Base-by-base conservation (phyloP, 2,113 vertebrate genomes). In the Falco punctatus region DNA sequence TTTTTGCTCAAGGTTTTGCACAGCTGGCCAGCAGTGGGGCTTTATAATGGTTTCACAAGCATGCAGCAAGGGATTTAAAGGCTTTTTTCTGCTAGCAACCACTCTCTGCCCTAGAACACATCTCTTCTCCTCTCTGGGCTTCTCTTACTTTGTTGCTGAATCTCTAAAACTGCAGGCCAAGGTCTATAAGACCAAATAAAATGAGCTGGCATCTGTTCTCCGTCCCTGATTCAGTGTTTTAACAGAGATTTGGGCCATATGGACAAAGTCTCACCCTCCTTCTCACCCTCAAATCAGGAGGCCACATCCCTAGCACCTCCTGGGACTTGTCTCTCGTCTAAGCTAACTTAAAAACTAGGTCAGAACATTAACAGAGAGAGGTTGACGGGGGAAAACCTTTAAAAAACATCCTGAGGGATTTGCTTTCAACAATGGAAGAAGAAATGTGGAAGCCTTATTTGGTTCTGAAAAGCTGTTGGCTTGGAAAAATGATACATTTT, bases 91-190 rank as follows among this genome's bases (percentile, higher is more conserved):
- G 9, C 11, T 32, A 57, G 6, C 12, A 67, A 15, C 13, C 10
- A 10, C 28, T 65, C 15, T 42, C 20, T 61, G 44, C 9, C 46
- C 15, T 28, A 20, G 6, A 44, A 67, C 0, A 2, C 2, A 0
- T 49, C 12, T 55, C 5, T 15, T 79, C 65, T 73, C 11, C 9
- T 48, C 32, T 69, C 33, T 65, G 24, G 13, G 16, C 7, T 69
- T 72, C 24, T 59, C 5, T 40, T 86, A 18, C 18, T 72, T 28
- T 83, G 15, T 40, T 81, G 18, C 13, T 40, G 44, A 61, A 66
- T 70, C 27, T 52, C 64, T 83, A 14, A 6, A 85, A 9, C 9
- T 61, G 32, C 49, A 86, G 16, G 33, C 11, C 38, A 49, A 66
- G 23, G 21, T 61, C 44, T 87, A 12, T 5, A 78, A 62, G 13